Conservation (phyloP, 2,888 invertebrate genomes). For the Anticlea derivata region DNA sequence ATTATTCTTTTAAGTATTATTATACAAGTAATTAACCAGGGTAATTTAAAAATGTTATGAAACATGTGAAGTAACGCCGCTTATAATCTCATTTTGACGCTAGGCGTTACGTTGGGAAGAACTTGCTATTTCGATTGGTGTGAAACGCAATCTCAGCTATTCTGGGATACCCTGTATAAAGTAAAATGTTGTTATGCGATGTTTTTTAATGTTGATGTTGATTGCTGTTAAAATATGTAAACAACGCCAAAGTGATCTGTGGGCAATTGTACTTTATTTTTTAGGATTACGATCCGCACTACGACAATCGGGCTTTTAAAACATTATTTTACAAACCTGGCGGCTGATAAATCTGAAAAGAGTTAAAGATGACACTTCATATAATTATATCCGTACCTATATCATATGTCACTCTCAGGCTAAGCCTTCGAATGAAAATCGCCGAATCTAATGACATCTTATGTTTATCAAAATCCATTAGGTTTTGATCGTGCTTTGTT, state of each 20-base stretch:
- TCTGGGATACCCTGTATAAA: conserved; percentile 7
- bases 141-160: conserved; percentile 6
- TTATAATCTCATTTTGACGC: conserved; percentile 25
- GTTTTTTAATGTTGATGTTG: conserved; percentile 25
- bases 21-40: conserved; percentile 71
- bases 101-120: conserved; percentile 18
- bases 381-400: too few species aligned
- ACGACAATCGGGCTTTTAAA: neutral
- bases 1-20: conserved; percentile 65
- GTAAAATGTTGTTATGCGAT: conserved; percentile 21
- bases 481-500: too few species aligned
- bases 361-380: too few species aligned
- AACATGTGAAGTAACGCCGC: conserved; percentile 26
- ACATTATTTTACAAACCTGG: too few species aligned
- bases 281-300: neutral
- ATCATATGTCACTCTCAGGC: too few species aligned
- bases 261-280: conserved; percentile 15
- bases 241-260: conserved; percentile 19
- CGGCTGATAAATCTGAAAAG: too few species aligned
- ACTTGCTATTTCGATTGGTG: neutral
- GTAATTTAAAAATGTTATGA: conserved; percentile 55
- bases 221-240: conserved; percentile 21
- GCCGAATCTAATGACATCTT: too few species aligned
- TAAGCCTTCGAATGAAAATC: too few species aligned
- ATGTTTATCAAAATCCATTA: too few species aligned